Evolutionary conservation across 2,797 vertebrate genomes (phyloP), one percentile per base, ranked within the genome.

Genomic region (Orientallactaga sibirica): DNA sequence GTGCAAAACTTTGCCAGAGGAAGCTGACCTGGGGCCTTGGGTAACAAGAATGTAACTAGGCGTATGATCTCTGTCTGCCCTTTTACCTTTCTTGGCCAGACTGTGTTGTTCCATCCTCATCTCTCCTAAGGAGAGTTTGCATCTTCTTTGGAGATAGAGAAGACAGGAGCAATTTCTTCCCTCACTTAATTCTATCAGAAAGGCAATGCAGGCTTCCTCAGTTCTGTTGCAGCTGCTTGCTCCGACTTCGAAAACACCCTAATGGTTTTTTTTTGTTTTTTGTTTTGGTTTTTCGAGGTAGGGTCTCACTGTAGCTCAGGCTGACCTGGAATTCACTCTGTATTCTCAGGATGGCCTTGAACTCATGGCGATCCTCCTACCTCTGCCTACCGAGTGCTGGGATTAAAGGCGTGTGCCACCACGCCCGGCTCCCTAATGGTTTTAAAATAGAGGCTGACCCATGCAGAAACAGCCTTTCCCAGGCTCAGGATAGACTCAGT

Each of bases 1-100:
- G 33, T n/a, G 78, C 16, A 93, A 97, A 97, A 96, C 86, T 79
- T 66, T 85, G 7, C n/a, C 37, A 86, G 27, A 94, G 88, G 92
- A 94, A 79, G 92, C 81, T 90, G 88, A 81, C 88, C 88, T 68
- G 71, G 58, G 20, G 55, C 70, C 95, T 62, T 1, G 18, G 83
- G 27, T 83, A 71, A 43, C 43, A 55, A 77, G 85, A 73, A 82
- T 25, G 75, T 78, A 33, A 25, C 24, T 5, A 43, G 41, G 71
- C 16, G 73, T 61, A 10, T 70, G 12, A 7, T 25, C 86, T 76
- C 43, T 27, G 66, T n/a, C 33, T 33, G 70, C 33, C 77, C 80
- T 70, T 67, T 75, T 8, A 33, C 80, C 37, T 86, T 73, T 70
- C 18, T 48, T 66, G 3, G 1, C 27, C 74, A n/a, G 90, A 62